A percentile compares a stretch with the other conserved stretches of the same genome.
phyloP scores from a whole-genome alignment of 2,113 vertebrate genomes.

The Dasyprocta punctata region DNA sequence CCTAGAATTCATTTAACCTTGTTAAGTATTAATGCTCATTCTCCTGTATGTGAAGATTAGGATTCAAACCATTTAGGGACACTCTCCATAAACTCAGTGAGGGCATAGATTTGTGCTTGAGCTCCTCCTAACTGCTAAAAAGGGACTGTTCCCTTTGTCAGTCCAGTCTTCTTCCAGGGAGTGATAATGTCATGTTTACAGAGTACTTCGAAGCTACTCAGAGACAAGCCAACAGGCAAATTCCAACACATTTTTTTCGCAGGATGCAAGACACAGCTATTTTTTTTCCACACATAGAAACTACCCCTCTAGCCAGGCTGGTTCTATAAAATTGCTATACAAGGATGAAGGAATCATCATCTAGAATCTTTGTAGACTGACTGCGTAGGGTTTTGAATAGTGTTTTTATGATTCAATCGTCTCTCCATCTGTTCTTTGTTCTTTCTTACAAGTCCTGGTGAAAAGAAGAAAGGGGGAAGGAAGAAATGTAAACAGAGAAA shows the following conservation, averaged over 20 bases:
- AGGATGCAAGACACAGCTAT: background rate
- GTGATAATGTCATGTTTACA: background rate
- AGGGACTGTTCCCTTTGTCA: background rate
- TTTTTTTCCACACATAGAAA: constrained; percentile 16
- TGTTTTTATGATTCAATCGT: background rate
- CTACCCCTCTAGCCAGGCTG: background rate
- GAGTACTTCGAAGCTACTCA: constrained; percentile 19
- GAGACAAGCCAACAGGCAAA: constrained; percentile 33
- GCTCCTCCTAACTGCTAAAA: background rate
- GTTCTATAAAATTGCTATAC: background rate
- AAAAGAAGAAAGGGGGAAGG: background rate
- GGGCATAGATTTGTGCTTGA: background rate
- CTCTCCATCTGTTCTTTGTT: background rate
- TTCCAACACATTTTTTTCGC: constrained; percentile 33
- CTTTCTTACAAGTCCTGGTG: background rate
- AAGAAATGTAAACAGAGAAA: background rate
- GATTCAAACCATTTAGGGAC: background rate
- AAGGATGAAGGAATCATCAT: background rate
- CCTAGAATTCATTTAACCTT: background rate
- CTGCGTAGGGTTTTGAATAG: background rate
- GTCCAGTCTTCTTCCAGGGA: background rate
- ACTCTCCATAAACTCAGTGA: background rate
- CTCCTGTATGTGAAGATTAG: background rate
- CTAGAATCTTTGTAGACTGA: background rate
- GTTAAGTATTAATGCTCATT: background rate